Conservation (phyloP, 2,797 vertebrate genomes). For the Nyctibius grandis region DNA sequence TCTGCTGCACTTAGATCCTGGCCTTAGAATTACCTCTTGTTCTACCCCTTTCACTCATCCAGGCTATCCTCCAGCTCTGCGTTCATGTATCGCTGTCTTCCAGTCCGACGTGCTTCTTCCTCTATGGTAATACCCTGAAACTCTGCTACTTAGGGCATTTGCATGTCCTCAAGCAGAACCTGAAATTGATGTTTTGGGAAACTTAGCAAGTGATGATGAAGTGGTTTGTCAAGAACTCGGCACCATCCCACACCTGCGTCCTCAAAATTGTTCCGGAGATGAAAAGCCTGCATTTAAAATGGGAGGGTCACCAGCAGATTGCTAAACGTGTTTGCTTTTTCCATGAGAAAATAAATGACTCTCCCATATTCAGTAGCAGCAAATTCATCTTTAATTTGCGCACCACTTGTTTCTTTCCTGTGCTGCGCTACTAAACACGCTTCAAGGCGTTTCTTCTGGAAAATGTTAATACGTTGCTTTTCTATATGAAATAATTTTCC, state of each 20-base stretch:
- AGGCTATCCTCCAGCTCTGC: neutral
- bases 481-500: neutral
- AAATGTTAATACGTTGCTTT: neutral
- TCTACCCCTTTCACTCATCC: neutral
- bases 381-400: neutral
- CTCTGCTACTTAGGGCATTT: neutral
- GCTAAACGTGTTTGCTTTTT: neutral
- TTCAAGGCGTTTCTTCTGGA: neutral
- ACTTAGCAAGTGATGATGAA: neutral
- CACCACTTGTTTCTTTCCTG: neutral
- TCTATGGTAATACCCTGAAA: neutral
- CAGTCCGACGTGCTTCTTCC: neutral
- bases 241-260: neutral
- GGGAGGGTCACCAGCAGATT: neutral
- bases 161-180: neutral
- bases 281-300: conserved; percentile 1
- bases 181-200: neutral
- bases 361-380: neutral
- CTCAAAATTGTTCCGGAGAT: neutral
- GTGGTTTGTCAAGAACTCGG: neutral
- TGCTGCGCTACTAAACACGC: neutral
- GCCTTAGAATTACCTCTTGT: neutral
- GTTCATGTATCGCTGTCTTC: accelerated
- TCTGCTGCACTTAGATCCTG: neutral
- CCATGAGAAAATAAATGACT: neutral